phyloP scores from a whole-genome alignment of 2,113 vertebrate genomes.

The Blennius ocellaris region DNA sequence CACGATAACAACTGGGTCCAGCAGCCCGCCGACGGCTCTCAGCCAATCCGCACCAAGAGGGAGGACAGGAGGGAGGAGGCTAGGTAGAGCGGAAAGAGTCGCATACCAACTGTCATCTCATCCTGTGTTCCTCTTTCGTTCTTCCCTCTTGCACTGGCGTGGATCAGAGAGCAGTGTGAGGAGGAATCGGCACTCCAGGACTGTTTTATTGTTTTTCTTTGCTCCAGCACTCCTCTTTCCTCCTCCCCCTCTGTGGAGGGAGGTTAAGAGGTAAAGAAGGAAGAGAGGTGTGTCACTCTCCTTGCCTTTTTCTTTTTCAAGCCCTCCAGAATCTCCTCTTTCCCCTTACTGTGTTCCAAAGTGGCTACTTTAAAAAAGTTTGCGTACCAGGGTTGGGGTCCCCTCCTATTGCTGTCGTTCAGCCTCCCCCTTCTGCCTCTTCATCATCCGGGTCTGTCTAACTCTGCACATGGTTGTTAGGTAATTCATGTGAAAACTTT shows the following conservation, averaged over 20 bases:
- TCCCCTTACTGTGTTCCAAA: slow-evolving; percentile 49
- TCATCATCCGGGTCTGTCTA: slow-evolving; percentile 39
- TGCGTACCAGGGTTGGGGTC: slow-evolving; percentile 72
- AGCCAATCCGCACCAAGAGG: slow-evolving; percentile 78
- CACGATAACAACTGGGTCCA: slow-evolving; percentile 98
- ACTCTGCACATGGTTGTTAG: slow-evolving; percentile 52
- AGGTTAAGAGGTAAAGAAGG: slow-evolving; percentile 58
- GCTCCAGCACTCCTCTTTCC: slow-evolving; percentile 52
- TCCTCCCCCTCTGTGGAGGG: slow-evolving; percentile 33
- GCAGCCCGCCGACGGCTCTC: slow-evolving; percentile 84
- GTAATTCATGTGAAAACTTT: slow-evolving; percentile 57
- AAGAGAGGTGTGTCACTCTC: slow-evolving; percentile 64
- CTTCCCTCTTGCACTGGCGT: slow-evolving; percentile 26
- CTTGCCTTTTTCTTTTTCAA: slow-evolving; percentile 58
- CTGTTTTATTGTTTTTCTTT: slow-evolving; percentile 39
- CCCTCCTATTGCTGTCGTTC: slow-evolving; percentile 68
- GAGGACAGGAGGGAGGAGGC: slow-evolving; percentile 90
- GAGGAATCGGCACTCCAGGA: slow-evolving; percentile 56
- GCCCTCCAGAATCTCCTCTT: slow-evolving; percentile 46
- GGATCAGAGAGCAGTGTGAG: slow-evolving; percentile 12
- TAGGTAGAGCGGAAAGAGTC: slow-evolving; percentile 62
- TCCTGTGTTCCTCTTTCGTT: slow-evolving; percentile 33
- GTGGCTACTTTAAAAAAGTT: slow-evolving; percentile 59
- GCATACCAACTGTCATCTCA: slow-evolving; percentile 45
- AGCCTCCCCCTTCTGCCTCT: slow-evolving; percentile 53